Percentiles rank a stretch among this genome's conserved stretches.
Conservation (phyloP, 2,797 vertebrate species). For the Coilia nasus region DNA sequence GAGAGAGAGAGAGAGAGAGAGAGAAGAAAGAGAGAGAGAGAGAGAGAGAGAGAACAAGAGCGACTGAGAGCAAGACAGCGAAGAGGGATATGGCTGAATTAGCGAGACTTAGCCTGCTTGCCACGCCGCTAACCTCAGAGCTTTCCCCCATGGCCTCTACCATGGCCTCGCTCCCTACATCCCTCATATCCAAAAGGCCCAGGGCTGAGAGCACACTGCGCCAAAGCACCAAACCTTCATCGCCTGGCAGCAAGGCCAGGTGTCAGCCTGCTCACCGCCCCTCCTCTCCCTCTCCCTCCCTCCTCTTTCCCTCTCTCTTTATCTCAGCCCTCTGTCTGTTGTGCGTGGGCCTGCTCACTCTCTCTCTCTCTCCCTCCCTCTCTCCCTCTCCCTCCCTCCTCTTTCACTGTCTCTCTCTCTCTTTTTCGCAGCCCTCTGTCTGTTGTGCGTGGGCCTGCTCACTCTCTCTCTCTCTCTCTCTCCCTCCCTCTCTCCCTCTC, state of each 20-base stretch:
- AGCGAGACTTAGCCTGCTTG: neutral
- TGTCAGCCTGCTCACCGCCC: neutral
- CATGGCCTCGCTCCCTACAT: neutral
- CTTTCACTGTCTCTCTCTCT: no score
- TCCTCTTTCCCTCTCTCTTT: neutral
- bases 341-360: constrained; percentile 10
- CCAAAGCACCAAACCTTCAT: constrained; percentile 32
- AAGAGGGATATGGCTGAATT: constrained; percentile 8
- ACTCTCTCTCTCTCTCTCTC: neutral
- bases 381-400: no score
- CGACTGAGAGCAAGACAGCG: no score
- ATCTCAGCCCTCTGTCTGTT: constrained; percentile 20
- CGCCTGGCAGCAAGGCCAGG: constrained; percentile 21
- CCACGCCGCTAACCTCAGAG: neutral
- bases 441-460: constrained; percentile 1
- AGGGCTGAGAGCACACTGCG: neutral
- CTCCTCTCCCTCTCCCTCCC: constrained; percentile 29
- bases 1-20: neutral
- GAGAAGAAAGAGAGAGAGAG: no score
- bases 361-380: neutral
- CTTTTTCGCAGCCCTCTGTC: constrained; percentile 10
- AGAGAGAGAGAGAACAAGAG: no score
- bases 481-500: neutral
- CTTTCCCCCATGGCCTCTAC: neutral
- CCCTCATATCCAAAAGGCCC: neutral